These are phyloP conservation scores for Polietes domitor DNA, from an alignment of 2,888 invertebrate species.

Conservation along the genomic window DNA sequence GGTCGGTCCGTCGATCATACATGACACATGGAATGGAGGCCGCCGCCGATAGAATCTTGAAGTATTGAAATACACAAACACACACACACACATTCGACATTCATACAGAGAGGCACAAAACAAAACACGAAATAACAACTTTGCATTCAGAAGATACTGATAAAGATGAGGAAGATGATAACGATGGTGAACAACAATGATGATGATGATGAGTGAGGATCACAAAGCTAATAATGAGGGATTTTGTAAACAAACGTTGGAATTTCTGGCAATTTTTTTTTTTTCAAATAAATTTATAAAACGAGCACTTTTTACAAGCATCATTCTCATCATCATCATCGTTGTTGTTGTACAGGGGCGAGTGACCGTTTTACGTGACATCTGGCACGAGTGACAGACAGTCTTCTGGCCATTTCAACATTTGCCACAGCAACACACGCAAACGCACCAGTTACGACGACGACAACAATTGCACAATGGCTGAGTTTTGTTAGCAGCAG, in stretches of 20 bases:
- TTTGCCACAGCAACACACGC: constrained; percentile 14
- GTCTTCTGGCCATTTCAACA: not conserved
- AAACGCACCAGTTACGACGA: not conserved
- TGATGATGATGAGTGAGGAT: not conserved
- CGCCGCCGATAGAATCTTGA: not conserved
- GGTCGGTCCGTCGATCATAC: not conserved
- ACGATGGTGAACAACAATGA: not conserved
- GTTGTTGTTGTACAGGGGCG: not conserved
- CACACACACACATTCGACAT: not conserved
- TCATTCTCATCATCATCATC: too few relatives aligned
- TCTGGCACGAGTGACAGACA: constrained; percentile 47
- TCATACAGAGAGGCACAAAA: not conserved
- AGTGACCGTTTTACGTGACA: constrained; percentile 52
- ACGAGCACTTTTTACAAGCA: not conserved
- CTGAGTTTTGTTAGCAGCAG: not conserved
- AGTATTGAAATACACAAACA: not conserved
- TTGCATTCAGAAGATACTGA: constrained; percentile 26
- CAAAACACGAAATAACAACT: constrained; percentile 1
- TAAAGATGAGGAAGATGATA: not conserved
- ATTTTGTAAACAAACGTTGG: not conserved
- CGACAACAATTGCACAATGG: not conserved
- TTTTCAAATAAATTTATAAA: not conserved
- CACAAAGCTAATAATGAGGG: not conserved
- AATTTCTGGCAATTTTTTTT: constrained; percentile 10
- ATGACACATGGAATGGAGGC: not conserved